These are phyloP conservation scores for Cottus gobio DNA, from an alignment of 2,113 vertebrate species.

Conservation along the genomic window DNA sequence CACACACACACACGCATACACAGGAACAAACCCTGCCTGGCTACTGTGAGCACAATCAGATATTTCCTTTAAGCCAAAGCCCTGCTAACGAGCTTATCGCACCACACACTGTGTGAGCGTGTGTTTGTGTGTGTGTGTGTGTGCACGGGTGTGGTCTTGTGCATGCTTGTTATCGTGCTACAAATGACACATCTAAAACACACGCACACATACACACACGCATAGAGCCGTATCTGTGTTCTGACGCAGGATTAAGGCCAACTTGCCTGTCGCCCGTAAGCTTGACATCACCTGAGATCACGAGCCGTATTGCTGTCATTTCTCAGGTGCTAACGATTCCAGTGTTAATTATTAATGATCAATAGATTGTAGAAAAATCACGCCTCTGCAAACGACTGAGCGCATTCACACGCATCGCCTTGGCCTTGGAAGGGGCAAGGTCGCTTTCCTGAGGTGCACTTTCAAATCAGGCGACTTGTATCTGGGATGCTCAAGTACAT, in stretches of 20 bases:
- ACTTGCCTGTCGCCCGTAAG: constrained; percentile 56
- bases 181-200: constrained; percentile 50
- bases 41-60: constrained; percentile 57
- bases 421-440: neutral
- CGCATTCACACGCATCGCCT: neutral
- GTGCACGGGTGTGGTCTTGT: constrained; percentile 12
- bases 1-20: constrained; percentile 16
- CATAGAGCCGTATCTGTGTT: constrained; percentile 29
- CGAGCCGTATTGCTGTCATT: neutral
- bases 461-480: neutral
- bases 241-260: constrained; percentile 64
- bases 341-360: neutral
- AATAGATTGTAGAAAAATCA: neutral
- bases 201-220: constrained; percentile 9
- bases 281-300: constrained; percentile 54
- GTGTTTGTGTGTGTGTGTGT: constrained; percentile 7
- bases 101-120: constrained; percentile 25
- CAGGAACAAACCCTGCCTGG: constrained; percentile 20
- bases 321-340: neutral
- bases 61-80: constrained; percentile 64
- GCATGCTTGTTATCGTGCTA: constrained; percentile 19
- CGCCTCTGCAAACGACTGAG: neutral
- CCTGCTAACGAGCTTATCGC: constrained; percentile 72
- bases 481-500: neutral
- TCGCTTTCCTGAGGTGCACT: neutral